phyloP scores from a whole-genome alignment of 2,797 vertebrate genomes.

The Saxicola maurus region DNA sequence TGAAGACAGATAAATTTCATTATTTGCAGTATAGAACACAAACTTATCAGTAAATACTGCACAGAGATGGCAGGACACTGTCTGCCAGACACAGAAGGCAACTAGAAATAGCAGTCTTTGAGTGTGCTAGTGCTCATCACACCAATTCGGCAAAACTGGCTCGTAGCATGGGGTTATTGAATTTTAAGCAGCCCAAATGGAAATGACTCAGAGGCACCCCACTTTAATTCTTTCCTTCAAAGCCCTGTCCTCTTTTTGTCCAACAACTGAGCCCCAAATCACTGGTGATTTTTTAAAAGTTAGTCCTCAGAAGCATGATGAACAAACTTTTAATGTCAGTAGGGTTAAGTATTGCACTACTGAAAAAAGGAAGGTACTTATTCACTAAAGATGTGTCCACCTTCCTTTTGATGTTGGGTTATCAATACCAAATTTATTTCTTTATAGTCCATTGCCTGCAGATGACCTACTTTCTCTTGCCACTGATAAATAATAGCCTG shows the following conservation, averaged over 20 bases:
- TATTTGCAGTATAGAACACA: background rate
- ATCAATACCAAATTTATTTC: background rate
- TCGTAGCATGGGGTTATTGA: background rate
- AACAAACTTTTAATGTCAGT: background rate
- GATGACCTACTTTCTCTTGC: background rate
- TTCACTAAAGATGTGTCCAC: background rate
- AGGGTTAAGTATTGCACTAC: background rate
- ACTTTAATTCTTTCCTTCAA: background rate
- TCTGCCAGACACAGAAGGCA: background rate
- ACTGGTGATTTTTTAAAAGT: background rate
- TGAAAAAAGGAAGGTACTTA: background rate
- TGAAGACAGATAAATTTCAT: background rate
- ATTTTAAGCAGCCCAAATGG: background rate
- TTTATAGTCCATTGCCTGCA: background rate
- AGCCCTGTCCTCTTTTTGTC: background rate
- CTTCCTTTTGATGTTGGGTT: background rate
- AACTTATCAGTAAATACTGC: background rate
- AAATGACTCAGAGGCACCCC: background rate
- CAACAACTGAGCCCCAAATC: background rate
- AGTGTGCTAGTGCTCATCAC: background rate
- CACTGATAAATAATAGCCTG: background rate
- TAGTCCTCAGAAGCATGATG: background rate
- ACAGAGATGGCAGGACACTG: rapidly evolving
- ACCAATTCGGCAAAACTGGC: background rate
- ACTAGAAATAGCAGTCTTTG: background rate